Evolutionary conservation across 1,140 invertebrate species (phyloP).

Genomic region (Lycorma delicatula): DNA sequence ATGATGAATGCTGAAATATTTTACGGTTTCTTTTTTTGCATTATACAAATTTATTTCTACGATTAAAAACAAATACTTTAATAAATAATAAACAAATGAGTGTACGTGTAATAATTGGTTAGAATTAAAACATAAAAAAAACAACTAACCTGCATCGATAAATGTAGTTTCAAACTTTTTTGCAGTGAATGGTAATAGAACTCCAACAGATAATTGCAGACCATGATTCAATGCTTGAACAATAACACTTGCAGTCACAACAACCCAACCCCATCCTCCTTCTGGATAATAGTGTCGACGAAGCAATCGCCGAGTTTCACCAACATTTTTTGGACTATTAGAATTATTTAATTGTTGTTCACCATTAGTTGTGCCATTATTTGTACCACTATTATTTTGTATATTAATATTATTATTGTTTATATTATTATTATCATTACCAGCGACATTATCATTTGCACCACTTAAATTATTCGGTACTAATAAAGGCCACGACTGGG

Average conservation of each 20-base stretch:
- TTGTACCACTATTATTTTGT: too few species aligned
- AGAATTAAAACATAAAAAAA: too few species aligned
- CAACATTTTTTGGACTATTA: slow-evolving; percentile 17
- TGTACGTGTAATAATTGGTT: too few species aligned
- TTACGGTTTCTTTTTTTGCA: too few species aligned
- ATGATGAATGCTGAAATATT: too few species aligned
- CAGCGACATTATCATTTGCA: not conserved
- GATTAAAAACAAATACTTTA: too few species aligned
- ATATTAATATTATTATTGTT: not conserved
- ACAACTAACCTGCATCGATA: slow-evolving; percentile 14
- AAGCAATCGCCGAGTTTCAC: slow-evolving; percentile 46
- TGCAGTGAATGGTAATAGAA: slow-evolving; percentile 34
- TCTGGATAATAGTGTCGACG: slow-evolving; percentile 68
- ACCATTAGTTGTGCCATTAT: too few species aligned
- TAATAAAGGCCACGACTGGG: slow-evolving; percentile 21
- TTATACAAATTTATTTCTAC: too few species aligned
- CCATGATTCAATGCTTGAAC: slow-evolving; percentile 58
- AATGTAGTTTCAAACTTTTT: slow-evolving; percentile 21
- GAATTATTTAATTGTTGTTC: not conserved
- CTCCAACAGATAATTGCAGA: slow-evolving; percentile 45
- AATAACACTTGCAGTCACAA: slow-evolving; percentile 53
- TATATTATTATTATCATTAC: not conserved
- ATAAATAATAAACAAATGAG: too few species aligned
- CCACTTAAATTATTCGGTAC: not conserved
- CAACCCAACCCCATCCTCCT: slow-evolving; percentile 73